Evolutionary conservation across 2,888 invertebrate genomes (phyloP).

Genomic region (Rhingia rostrata): DNA sequence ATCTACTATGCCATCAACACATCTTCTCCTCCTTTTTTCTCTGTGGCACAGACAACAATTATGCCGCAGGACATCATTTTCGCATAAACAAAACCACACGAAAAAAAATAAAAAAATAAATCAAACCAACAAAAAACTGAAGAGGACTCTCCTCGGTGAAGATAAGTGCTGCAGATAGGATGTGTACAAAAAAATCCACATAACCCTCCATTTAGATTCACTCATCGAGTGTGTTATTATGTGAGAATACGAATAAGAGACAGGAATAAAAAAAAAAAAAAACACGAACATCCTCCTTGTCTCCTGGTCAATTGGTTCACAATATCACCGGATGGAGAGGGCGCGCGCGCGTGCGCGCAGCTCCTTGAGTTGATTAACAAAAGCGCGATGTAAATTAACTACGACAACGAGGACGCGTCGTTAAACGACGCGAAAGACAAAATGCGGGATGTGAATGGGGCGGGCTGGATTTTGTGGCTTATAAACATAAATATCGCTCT

Average conservation of each 20-base stretch:
- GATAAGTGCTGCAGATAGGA: slow-evolving; percentile 32
- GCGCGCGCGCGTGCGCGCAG: slow-evolving; percentile 4
- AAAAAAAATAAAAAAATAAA: slow-evolving; percentile 1
- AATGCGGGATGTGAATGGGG: slow-evolving; percentile 65
- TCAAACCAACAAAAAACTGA: slow-evolving; percentile 14
- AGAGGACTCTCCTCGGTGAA: slow-evolving; percentile 15
- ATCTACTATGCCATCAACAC: slow-evolving; percentile 62
- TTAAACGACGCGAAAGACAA: slow-evolving; percentile 51
- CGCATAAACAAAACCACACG: slow-evolving; percentile 57
- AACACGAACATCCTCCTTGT: slow-evolving; percentile 22
- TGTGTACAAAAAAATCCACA: background rate
- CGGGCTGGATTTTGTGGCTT: slow-evolving; percentile 52
- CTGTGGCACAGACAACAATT: slow-evolving; percentile 49
- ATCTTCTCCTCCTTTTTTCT: slow-evolving; percentile 23
- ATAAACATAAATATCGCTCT: slow-evolving; percentile 65
- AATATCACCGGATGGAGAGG: background rate
- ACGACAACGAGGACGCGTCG: slow-evolving; percentile 68
- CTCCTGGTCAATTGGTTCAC: slow-evolving; percentile 35
- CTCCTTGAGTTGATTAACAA: slow-evolving; percentile 70
- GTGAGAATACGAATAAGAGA: slow-evolving; percentile 45
- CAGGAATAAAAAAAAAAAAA: slow-evolving; percentile 1
- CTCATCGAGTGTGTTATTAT: slow-evolving; percentile 68
- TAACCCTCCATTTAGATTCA: slow-evolving; percentile 62
- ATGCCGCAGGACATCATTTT: slow-evolving; percentile 61
- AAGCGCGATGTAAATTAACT: slow-evolving; percentile 74